A percentile compares a stretch with the other conserved stretches of the same genome.
Evolutionary conservation across 2,797 vertebrate genomes (phyloP).

Genomic region (Columba guinea): DNA sequence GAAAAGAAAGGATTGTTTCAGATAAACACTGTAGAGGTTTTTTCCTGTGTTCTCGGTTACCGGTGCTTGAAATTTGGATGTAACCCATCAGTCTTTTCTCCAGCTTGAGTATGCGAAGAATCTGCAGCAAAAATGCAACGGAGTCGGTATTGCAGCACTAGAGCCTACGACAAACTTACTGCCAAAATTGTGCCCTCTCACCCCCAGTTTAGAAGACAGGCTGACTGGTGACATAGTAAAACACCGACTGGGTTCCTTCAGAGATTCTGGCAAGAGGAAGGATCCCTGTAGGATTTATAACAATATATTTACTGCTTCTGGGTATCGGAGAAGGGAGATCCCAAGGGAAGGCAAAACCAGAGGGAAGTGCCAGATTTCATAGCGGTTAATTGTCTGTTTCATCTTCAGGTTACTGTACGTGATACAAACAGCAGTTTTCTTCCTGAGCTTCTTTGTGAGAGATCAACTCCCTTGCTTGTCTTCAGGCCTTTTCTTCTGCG

Average conservation of each 20-base stretch:
- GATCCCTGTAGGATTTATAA: not conserved
- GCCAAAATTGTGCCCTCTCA: not conserved
- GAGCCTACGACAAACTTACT: not conserved
- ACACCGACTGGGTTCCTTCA: not conserved
- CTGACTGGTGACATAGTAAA: not conserved
- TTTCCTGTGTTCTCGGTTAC: not conserved
- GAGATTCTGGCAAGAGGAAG: not conserved
- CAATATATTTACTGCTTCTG: not conserved
- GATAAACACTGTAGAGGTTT: not conserved
- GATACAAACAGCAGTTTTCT: not conserved
- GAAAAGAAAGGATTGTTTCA: not conserved
- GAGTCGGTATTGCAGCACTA: not conserved
- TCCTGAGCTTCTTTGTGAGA: not conserved
- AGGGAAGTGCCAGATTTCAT: not conserved
- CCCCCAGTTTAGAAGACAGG: not conserved
- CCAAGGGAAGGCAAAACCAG: conserved; percentile 35
- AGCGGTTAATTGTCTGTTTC: not conserved
- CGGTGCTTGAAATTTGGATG: not conserved
- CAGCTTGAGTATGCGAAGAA: not conserved
- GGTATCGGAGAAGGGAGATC: not conserved
- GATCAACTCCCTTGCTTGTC: not conserved
- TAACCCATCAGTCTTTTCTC: not conserved
- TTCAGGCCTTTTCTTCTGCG: not conserved
- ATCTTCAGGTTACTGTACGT: not conserved
- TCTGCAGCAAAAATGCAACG: not conserved